These are phyloP conservation scores for Onychomys torridus DNA, from an alignment of 2,797 vertebrate species.

Conservation along the genomic window DNA sequence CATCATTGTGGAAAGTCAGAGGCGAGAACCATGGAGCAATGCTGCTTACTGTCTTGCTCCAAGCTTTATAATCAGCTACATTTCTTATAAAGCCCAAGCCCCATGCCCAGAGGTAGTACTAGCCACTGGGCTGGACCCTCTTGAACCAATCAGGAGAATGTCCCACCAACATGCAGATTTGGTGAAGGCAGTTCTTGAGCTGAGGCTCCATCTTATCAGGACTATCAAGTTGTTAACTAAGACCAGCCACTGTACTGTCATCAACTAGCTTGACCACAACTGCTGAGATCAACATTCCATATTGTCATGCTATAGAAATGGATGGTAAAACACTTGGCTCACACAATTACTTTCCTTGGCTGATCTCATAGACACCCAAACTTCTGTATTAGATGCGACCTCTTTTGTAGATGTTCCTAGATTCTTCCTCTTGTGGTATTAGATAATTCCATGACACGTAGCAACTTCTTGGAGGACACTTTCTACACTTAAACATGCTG, in stretches of 20 bases:
- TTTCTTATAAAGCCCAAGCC: neutral
- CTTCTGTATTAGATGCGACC: neutral
- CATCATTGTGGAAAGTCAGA: neutral
- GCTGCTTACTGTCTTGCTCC: neutral
- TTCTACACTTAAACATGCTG: neutral
- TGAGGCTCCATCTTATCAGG: neutral
- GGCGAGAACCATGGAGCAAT: too few species aligned
- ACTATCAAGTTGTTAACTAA: neutral
- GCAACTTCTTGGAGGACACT: slow-evolving; percentile 4
- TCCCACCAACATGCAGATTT: neutral
- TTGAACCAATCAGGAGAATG: neutral
- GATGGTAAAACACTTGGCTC: neutral
- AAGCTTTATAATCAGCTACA: neutral
- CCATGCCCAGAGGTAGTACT: too few species aligned
- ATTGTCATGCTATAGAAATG: rapidly evolving
- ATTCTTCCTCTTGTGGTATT: neutral
- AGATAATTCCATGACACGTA: neutral
- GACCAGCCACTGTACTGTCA: too few species aligned
- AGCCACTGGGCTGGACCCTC: neutral
- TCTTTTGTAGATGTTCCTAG: neutral
- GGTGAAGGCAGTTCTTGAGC: neutral
- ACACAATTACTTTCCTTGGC: neutral
- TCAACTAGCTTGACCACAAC: rapidly evolving
- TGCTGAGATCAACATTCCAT: neutral
- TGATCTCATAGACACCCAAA: neutral